Conservation (phyloP, 2,888 invertebrate genomes). For the Cactoblastis cactorum region DNA sequence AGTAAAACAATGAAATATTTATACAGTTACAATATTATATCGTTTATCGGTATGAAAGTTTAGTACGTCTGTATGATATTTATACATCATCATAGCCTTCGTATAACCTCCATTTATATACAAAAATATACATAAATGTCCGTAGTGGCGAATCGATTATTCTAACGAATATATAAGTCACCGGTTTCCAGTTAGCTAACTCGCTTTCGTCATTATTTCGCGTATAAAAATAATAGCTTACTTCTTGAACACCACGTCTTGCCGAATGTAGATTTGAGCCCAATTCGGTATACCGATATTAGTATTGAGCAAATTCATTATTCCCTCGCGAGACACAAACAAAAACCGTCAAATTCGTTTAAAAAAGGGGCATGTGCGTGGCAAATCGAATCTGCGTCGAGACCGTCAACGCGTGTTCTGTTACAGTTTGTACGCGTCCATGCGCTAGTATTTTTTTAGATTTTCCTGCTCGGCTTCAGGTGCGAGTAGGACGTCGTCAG, state of each 20-base stretch:
- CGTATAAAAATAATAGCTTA: conserved; percentile 64
- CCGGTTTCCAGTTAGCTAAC: conserved; percentile 35
- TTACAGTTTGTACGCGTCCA: too few relatives aligned
- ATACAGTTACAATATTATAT: conserved; percentile 43
- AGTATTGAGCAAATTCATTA: conserved; percentile 44
- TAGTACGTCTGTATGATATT: conserved; percentile 57
- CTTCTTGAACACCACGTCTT: conserved; percentile 40
- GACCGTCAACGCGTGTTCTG: too few relatives aligned
- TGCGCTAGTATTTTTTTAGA: too few relatives aligned
- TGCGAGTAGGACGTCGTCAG: too few relatives aligned
- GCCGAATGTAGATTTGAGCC: conserved; percentile 35
- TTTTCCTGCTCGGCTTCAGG: too few relatives aligned
- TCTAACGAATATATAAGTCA: conserved; percentile 39
- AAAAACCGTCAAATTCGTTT: conserved; percentile 18
- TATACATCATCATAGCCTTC: conserved; percentile 61
- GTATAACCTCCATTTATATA: conserved; percentile 68
- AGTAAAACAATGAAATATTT: conserved; percentile 59
- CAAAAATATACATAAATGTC: conserved; percentile 76
- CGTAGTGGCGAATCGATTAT: conserved; percentile 40
- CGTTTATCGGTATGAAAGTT: conserved; percentile 52
- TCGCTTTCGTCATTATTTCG: conserved; percentile 32
- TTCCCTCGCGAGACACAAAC: conserved; percentile 26
- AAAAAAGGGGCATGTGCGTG: conserved; percentile 15
- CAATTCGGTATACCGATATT: conserved; percentile 25
- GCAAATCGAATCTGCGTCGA: conserved; percentile 4